Base-by-base conservation (phyloP, 2,113 vertebrate genomes). In the Notothenia coriiceps region DNA sequence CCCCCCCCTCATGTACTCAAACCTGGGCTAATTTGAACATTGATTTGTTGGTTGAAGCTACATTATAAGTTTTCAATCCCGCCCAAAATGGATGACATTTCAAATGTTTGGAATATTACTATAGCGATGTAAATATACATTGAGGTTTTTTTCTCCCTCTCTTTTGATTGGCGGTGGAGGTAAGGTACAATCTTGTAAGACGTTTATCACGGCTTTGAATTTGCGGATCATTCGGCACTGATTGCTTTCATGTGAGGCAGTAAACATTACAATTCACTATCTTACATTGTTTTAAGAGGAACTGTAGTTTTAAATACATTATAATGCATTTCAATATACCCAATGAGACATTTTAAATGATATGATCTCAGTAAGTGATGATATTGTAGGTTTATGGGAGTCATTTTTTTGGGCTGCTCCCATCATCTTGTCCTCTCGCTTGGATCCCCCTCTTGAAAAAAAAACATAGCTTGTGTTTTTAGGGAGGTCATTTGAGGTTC, bases 51-150 rank as follows among this genome's bases (percentile, higher is more conserved):
- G 70, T 88, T 85, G 68, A 74, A 60, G 51, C 81, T 83, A 63
- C 80, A 90, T 80, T 84, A 74, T 73, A 82, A 86, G 84, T 64
- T 54, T 46, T 18, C 84, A 88, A 88, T 90, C 91, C 91, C 90
- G 88, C 93, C 90, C 90, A 92, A 92, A 91, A 89, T 79, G 76
- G 64, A 81, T 89, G 85, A 83, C 88, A 86, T 77, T 90, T 84
- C 64, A 88, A 69, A 0, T 67, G 52, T 60, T 55, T 47, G 46
- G 7, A n/a, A 78, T 2, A 50, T 87, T 73, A 54, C 70, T 57
- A 81, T 77, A 69, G 57, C 68, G 82, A 85, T 79, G 59, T 79
- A 62, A 65, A 55, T 47, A 51, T 83, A 72, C 80, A 78, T 61
- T 79, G 62, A 64, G 44, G 5, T 14, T 35, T 82, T 73, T 71